These are phyloP conservation scores for Eulemur albifrons DNA, from an alignment of 2,797 vertebrate genomes.

Conservation along the genomic window DNA sequence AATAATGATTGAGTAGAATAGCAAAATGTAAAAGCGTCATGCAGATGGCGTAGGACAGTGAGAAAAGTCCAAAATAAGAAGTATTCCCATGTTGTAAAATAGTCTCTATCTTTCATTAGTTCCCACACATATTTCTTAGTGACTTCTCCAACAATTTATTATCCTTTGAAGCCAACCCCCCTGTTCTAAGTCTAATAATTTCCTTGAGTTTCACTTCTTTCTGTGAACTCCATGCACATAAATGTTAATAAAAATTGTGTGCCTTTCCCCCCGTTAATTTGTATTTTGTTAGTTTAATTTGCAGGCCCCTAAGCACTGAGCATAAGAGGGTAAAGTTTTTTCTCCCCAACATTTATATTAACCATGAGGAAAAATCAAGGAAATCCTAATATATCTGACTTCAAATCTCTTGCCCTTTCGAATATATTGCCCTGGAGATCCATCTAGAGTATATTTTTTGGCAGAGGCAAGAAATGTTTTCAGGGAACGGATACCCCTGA, in stretches of 20 bases:
- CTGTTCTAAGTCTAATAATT: not conserved
- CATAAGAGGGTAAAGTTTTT: not conserved
- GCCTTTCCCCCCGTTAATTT: not conserved
- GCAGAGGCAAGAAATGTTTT: not conserved
- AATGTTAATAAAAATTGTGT: not conserved
- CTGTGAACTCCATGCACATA: not conserved
- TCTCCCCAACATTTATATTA: not conserved
- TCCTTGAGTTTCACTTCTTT: not conserved
- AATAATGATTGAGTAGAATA: not conserved
- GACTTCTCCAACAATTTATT: not conserved
- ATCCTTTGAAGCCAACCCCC: not conserved
- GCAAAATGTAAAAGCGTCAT: not conserved
- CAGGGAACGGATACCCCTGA: not conserved
- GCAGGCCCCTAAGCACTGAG: not conserved
- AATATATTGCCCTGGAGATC: not conserved
- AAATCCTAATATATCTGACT: not conserved
- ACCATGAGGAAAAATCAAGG: not conserved
- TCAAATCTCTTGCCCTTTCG: not conserved
- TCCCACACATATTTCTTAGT: not conserved
- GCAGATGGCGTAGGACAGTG: not conserved
- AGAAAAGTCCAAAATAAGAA: not conserved
- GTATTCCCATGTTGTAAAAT: not conserved
- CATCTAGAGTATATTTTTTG: not conserved
- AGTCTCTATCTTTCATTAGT: not conserved
- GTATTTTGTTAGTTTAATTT: conserved; percentile 10